phyloP scores from a whole-genome alignment of 2,113 vertebrate species.

The Bos indicus region DNA sequence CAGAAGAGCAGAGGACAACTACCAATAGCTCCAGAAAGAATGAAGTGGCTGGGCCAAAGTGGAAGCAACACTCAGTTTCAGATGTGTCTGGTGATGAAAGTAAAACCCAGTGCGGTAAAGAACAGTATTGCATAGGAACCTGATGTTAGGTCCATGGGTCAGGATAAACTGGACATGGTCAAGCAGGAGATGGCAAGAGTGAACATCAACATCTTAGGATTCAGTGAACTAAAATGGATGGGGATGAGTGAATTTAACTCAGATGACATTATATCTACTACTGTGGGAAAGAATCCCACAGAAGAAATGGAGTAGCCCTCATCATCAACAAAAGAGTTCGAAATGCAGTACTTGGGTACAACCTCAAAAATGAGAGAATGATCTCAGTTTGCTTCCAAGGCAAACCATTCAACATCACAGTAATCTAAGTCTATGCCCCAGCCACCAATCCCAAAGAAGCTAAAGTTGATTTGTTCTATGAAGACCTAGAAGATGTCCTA shows the following conservation, averaged over 20 bases:
- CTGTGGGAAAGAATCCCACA: background rate
- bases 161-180: background rate
- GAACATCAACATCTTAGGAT: background rate
- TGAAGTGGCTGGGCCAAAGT: background rate
- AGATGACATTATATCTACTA: background rate
- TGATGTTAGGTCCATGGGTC: background rate
- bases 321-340: rapidly evolving
- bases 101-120: background rate
- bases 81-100: background rate
- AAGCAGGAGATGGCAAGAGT: background rate
- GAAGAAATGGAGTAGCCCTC: background rate
- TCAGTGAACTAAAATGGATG: background rate
- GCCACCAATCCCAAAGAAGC: background rate
- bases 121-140: background rate
- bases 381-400: background rate
- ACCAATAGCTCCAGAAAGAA: background rate
- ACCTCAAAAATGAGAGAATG: background rate
- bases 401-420: background rate
- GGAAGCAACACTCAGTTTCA: background rate
- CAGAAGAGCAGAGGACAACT: background rate
- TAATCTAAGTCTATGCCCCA: background rate
- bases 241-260: background rate
- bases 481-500: background rate
- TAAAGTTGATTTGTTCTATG: background rate
- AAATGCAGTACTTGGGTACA: background rate